Percentiles rank a stretch among this genome's conserved stretches.
phyloP scores from a whole-genome alignment of 2,113 vertebrate species.

The Loxodonta africana region DNA sequence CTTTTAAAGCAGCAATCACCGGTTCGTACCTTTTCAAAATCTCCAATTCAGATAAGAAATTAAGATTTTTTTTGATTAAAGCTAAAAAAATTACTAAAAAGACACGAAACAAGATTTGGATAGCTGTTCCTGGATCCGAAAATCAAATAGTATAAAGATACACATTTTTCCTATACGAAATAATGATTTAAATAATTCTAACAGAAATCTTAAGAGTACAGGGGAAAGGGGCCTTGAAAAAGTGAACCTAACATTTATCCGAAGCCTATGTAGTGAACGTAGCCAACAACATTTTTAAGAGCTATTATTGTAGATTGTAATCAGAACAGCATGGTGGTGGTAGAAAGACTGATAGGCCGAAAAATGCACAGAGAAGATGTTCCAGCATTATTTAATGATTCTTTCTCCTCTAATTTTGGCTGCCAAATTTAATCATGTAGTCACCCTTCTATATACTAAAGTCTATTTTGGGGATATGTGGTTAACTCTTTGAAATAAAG shows the following conservation, averaged over 20 bases:
- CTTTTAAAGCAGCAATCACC: neutral
- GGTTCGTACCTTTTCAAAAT: slow-evolving; percentile 17
- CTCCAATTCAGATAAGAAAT: slow-evolving; percentile 2
- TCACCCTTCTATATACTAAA: slow-evolving; percentile 13
- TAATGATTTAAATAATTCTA: slow-evolving; percentile 43
- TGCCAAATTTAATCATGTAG: slow-evolving; percentile 75
- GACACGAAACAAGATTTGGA: neutral
- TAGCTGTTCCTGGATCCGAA: neutral
- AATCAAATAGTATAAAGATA: neutral
- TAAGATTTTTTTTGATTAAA: neutral
- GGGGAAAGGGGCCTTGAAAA: neutral
- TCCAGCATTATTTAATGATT: slow-evolving; percentile 32
- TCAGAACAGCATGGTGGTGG: slow-evolving; percentile 47
- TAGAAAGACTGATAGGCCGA: slow-evolving; percentile 30
- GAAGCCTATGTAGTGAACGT: slow-evolving; percentile 18
- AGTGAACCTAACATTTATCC: slow-evolving; percentile 35
- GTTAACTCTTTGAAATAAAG: slow-evolving; percentile 76
- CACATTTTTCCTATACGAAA: neutral
- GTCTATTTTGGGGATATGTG: slow-evolving; percentile 76
- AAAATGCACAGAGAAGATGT: slow-evolving; percentile 36
- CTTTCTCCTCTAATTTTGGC: slow-evolving; percentile 65
- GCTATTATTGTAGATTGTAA: slow-evolving; percentile 60
- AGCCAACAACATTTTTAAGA: slow-evolving; percentile 35
- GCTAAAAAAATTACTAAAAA: neutral
- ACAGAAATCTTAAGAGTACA: neutral